A percentile compares a stretch with the other conserved stretches of the same genome.
Evolutionary conservation across 2,113 vertebrate genomes (phyloP).

Genomic region (Microtus ochrogaster): DNA sequence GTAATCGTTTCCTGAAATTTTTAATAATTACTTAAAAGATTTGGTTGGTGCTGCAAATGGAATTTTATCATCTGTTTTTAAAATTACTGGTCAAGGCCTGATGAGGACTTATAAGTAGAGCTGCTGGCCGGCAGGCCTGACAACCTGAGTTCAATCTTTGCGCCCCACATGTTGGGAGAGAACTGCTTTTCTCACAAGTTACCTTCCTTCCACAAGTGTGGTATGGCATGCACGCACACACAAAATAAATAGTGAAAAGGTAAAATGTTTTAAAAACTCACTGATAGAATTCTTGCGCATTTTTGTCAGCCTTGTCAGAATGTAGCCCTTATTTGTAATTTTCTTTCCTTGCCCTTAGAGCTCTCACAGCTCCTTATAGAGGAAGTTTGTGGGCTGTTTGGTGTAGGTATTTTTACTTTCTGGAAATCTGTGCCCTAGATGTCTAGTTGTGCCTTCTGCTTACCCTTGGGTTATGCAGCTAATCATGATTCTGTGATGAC

Average conservation of each 20-base stretch:
- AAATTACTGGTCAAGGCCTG: background rate
- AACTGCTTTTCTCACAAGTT: background rate
- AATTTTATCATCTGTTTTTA: conserved; percentile 33
- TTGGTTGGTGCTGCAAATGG: background rate
- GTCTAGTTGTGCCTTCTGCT: background rate
- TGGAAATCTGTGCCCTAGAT: background rate
- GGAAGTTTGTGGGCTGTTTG: background rate
- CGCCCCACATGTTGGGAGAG: background rate
- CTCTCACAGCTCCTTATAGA: background rate
- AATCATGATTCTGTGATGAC: background rate
- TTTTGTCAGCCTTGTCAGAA: background rate
- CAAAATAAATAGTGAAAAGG: background rate
- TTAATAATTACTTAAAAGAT: background rate
- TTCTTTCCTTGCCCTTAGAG: background rate
- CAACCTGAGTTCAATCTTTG: background rate
- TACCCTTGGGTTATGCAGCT: background rate
- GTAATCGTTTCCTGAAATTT: background rate
- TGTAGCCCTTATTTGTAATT: background rate
- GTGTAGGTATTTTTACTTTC: background rate
- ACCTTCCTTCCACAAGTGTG: background rate
- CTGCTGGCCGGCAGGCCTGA: too few relatives aligned
- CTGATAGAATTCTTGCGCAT: background rate
- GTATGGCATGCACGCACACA: too few relatives aligned
- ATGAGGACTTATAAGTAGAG: background rate
- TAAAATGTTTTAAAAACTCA: background rate